Evolutionary conservation across 2,797 vertebrate species (phyloP), one percentile per base, ranked within the genome.

Genomic region (Percopsis omiscomaycus): DNA sequence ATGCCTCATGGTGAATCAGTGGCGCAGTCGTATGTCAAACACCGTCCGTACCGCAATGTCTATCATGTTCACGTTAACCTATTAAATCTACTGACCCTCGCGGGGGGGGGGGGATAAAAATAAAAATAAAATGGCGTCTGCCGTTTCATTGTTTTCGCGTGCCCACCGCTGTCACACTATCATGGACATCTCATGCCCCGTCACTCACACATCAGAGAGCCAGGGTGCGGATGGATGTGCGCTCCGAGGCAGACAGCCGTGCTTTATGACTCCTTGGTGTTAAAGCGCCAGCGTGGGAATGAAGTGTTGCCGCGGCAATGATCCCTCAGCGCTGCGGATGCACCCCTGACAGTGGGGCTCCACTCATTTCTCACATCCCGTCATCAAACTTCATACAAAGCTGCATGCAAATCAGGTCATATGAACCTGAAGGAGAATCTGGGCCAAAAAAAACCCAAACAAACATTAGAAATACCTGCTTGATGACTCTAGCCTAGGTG

Each of bases 261-360:
- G 71, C 75, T 86, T 88, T 88, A 87, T 85, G 71, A 80, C 81
- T 80, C 67, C 83, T 78, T 84, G 74, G 75, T 72, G 84, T 74
- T 85, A 68, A 84, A 87, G 89, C 86, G 84, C 77, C 81, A 78
- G 74, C 73, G 78, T 71, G 84, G 78, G 71, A 81, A 76, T 81
- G 75, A 82, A 86, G 74, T 82, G 79, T 84, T 66, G 37, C 66
- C 75, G 77, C 68, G 74, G 59, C 78, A 68, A 60, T 66, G 66
- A 87, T 89, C 80, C 71, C 70, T 89, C 73, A 70, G 4, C 61
- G 69, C 68, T 66, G 55, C 78, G 61, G 77, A 79, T 73, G 62
- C 77, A 82, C 55, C 28, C 49, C 54, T 68, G 68, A 82, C 63
- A 78, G 69, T 64, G 69, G 66, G 71, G 57, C 55, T 11, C 22